Evolutionary conservation across 92 coral and sea anemone genomes (phyloP), one percentile per base, ranked within the genome.

Genomic region (Umimayanthus kanabou): DNA sequence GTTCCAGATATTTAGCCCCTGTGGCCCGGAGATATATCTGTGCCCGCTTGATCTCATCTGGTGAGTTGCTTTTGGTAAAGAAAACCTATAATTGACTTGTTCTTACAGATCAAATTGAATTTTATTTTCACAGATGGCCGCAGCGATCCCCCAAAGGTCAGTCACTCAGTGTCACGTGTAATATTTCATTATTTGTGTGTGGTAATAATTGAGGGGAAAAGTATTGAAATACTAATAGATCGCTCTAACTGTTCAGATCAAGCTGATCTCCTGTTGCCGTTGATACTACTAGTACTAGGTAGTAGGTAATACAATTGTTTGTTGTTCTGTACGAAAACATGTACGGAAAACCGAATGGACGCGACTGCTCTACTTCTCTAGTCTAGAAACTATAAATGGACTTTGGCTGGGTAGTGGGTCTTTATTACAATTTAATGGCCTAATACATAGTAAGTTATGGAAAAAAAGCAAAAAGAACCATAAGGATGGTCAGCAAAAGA

Each of bases 101-200:
- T 83, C 77, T 69, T 6, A 69, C 66, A 70, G 23, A 83, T 7
- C 28, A 20, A 33, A 33, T 33, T 33, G 37, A 33, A 29, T 78
- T 71, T 69, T 82, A 7, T 53, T 28, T 40, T 83, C 33, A 26
- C 87, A 83, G 87, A 83, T 83, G 87, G 87, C 28, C 77, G 76
- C 15, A 69, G 77, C 45, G 33, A 28, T 69, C 45, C 78, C 20
- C 77, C 87, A 26, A 83, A 83, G 86, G 86, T 82, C 39, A 80
- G 49, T 75, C 74, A 29, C 85, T 82, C 39, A 80, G 49, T 75
- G 85, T 55, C 85, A 80, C 85, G 85, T 80, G 85, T 16, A 64
- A 13, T 33, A 33, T 33, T 33, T 33, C 37, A 33, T 33, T 33
- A 33, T 33, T 33, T 33, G 37, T 33, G 37, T 53, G 66, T 18